Base-by-base conservation (phyloP, 1,140 invertebrate species). In the Adoxophyes honmai region DNA sequence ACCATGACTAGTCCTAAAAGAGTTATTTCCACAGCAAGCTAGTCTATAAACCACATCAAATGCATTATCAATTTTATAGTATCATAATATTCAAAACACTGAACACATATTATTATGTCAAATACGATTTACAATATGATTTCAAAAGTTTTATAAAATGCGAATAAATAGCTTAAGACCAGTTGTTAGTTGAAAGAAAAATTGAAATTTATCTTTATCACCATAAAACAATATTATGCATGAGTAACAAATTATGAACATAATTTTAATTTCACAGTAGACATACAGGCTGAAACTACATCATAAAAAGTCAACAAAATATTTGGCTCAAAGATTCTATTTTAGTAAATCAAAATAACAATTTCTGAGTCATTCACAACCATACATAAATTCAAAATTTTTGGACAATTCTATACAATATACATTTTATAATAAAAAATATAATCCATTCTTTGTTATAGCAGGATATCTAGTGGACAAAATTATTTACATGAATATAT, bases 371-470 rank as follows among this genome's bases (percentile, higher is more conserved):
- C 68, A 73, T 53, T 83, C 80, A 83, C 80, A 83, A 83, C 80
- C 80, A 79, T 79, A 14, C 73, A 78, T 74, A 81, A 75, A 76
- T 75, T 73, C 71, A 67, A 74, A 73, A 68, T 60, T 65, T 68
- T 70, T 61, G 39, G 69, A 70, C 7, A 21, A 11, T 48, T 21
- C 10, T 21, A 6, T 16, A 48, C 16, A 21, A 28, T 34, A 36
- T 37, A 54, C 34, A 15, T 52, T 52, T 14, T 34, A 34, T 13
- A 52, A 16, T 35, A 21, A 52, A 34, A 52, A 52, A 52, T 52
- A 52, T 52, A 35, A 35, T 34, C 28, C 11, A 16, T 35, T 48
- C 42, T 48, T 48, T 48, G 42, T 48, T 48, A 33, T 11, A 48
- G 16, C 42, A 48, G 21, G 21, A 8, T 48, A 48, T 11, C 18